Evolutionary conservation across 2,113 vertebrate genomes (phyloP).

Genomic region (Marmota monax): DNA sequence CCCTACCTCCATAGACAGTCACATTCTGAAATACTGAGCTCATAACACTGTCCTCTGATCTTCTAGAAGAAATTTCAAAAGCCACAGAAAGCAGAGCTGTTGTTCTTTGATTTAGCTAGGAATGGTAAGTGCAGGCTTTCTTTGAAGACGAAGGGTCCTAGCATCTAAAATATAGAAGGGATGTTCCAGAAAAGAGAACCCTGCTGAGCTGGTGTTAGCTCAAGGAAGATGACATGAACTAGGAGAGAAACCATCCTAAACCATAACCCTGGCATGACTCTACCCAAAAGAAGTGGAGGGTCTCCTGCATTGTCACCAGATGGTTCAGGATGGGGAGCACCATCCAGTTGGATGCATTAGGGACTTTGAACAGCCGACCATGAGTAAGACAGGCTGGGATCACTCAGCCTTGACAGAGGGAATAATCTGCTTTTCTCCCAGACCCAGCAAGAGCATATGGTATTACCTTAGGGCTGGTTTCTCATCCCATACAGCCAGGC

Average conservation of each 20-base stretch:
- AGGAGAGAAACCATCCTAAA: neutral
- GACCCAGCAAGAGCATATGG: neutral
- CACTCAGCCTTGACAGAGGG: neutral
- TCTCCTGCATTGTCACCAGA: neutral
- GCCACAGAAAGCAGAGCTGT: neutral
- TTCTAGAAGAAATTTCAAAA: neutral
- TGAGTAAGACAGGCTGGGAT: neutral
- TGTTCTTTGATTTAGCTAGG: neutral
- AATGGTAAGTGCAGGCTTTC: neutral
- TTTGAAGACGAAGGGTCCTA: neutral
- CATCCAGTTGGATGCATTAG: too few relatives aligned
- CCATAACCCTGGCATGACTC: neutral
- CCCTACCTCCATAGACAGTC: neutral
- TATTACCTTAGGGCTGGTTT: neutral
- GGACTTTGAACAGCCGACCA: neutral
- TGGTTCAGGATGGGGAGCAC: too few relatives aligned
- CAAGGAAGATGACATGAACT: neutral
- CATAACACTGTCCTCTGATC: neutral
- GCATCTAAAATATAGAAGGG: neutral
- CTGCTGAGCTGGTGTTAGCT: neutral
- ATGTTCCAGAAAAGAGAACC: neutral
- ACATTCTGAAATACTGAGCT: neutral
- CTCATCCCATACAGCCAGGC: neutral
- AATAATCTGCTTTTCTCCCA: neutral
- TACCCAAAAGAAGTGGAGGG: neutral